phyloP scores from a whole-genome alignment of 2,888 invertebrate species.

The Mythimna lalbum region DNA sequence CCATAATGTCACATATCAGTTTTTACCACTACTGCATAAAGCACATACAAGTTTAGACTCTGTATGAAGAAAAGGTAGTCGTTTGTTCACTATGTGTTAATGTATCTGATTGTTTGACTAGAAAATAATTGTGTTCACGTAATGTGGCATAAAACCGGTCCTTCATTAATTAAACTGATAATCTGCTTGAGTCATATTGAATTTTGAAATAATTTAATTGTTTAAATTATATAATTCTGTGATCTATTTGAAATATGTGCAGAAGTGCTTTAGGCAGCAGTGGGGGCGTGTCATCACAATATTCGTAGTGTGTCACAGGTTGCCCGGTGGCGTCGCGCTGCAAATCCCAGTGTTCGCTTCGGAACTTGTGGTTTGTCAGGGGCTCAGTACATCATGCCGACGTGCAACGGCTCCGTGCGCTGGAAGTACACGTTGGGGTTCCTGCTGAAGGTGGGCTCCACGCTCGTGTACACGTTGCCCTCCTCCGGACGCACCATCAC shows the following conservation, averaged over 20 bases:
- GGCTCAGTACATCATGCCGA: constrained; percentile 96
- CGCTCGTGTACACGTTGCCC: constrained; percentile 95
- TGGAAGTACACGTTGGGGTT: constrained; percentile 98
- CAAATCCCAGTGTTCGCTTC: constrained; percentile 87
- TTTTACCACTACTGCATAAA: constrained; percentile 65
- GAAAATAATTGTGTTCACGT: constrained; percentile 40
- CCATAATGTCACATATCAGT: constrained; percentile 29
- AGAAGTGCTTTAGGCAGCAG: constrained; percentile 60
- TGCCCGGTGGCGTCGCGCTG: constrained; percentile 76
- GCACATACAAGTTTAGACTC: constrained; percentile 22
- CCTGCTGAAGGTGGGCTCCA: constrained; percentile 96
- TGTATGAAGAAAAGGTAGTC: constrained; percentile 14
- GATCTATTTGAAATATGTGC: neutral
- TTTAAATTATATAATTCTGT: constrained; percentile 47
- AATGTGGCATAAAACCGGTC: constrained; percentile 8
- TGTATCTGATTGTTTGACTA: constrained; percentile 54
- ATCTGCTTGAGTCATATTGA: constrained; percentile 11
- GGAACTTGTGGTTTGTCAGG: constrained; percentile 89
- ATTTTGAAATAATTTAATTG: constrained; percentile 44
- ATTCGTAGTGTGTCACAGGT: constrained; percentile 54
- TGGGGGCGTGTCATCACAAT: constrained; percentile 57
- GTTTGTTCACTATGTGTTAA: constrained; percentile 10
- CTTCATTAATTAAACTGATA: constrained; percentile 28
- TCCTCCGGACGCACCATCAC: constrained; percentile 95
- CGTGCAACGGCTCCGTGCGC: constrained; percentile 95